Evolutionary conservation across 2,888 invertebrate species (phyloP).

Genomic region (Drosophila barbarae): DNA sequence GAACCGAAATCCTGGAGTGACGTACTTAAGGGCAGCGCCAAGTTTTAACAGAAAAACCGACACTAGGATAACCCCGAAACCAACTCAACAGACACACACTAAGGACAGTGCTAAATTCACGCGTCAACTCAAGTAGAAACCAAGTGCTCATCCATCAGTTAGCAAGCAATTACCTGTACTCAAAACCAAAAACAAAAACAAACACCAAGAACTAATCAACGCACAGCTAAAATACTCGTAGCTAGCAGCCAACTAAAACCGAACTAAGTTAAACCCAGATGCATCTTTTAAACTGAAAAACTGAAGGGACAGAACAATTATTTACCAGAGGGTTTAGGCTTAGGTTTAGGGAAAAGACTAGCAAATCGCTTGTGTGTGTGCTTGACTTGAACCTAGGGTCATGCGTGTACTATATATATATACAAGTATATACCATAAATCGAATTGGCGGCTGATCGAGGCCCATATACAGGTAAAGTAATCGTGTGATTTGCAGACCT

Average conservation of each 20-base stretch:
- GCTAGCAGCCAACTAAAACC: conserved; percentile 42
- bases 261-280: conserved; percentile 17
- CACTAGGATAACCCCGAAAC: conserved; percentile 19
- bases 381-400: conserved; percentile 25
- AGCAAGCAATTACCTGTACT: conserved; percentile 38
- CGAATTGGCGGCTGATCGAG: conserved; percentile 32
- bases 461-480: conserved; percentile 34
- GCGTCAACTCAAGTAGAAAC: conserved; percentile 45
- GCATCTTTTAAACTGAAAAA: conserved; percentile 19
- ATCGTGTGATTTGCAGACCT: neutral
- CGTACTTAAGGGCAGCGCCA: conserved; percentile 31
- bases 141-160: conserved; percentile 43
- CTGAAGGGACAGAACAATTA: conserved; percentile 50
- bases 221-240: conserved; percentile 55
- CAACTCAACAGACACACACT: conserved; percentile 19
- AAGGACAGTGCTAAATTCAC: conserved; percentile 50
- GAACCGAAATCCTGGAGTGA: conserved; percentile 24
- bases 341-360: conserved; percentile 54
- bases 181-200: conserved; percentile 45
- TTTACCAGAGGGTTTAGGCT: conserved; percentile 48
- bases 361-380: conserved; percentile 28
- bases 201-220: conserved; percentile 50
- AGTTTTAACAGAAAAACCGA: conserved; percentile 14
- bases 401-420: conserved; percentile 8
- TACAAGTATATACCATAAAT: neutral